Evolutionary conservation across 2,113 vertebrate species (phyloP).

Genomic region (Hydrochoerus hydrochaeris): DNA sequence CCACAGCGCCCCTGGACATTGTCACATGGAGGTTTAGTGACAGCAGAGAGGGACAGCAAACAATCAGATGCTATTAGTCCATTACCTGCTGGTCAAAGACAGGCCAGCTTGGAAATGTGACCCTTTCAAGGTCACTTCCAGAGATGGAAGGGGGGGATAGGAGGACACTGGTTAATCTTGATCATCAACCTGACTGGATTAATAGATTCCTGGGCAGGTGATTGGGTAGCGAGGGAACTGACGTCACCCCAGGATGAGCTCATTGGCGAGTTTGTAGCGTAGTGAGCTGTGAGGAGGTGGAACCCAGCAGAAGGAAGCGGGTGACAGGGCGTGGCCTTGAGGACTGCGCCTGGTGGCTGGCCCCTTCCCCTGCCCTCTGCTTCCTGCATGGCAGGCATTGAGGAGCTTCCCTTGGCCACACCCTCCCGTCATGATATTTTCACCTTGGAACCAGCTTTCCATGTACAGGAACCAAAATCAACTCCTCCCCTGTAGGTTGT

Average conservation of each 20-base stretch:
- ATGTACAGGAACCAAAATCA: not conserved
- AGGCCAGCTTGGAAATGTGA: not conserved
- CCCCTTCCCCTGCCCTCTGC: not conserved
- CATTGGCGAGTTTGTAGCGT: not conserved
- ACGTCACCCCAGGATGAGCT: not conserved
- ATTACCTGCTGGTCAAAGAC: not conserved
- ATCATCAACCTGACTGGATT: not conserved
- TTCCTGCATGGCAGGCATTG: not conserved
- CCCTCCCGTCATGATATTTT: not conserved
- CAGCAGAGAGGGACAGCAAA: not conserved
- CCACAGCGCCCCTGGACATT: not conserved
- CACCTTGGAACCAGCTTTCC: not conserved
- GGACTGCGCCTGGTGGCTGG: not conserved
- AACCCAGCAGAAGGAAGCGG: not conserved
- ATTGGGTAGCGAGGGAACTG: not conserved
- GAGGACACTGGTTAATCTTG: not conserved
- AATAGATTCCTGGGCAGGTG: not conserved
- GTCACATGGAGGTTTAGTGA: not conserved
- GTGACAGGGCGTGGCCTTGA: not conserved
- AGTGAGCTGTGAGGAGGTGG: not conserved
- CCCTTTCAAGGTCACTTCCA: not conserved
- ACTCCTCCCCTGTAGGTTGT: not conserved
- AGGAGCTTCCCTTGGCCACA: not conserved
- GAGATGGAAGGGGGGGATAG: not conserved
- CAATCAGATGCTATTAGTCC: no score